Evolutionary conservation across 1,140 invertebrate species (phyloP).

Genomic region (Bombus consobrinus): DNA sequence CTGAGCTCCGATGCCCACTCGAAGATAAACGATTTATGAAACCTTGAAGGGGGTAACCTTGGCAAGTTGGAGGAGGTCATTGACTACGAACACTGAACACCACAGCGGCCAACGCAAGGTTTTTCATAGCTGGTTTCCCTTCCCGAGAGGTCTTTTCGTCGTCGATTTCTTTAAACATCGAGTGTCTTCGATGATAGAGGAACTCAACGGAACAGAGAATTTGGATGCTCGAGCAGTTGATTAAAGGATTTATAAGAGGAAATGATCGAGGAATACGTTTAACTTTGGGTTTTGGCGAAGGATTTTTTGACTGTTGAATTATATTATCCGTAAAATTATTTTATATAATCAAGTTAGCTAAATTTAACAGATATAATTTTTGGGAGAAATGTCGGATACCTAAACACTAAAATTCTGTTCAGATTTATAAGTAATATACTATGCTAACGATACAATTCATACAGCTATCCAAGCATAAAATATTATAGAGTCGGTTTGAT

Average conservation of each 20-base stretch:
- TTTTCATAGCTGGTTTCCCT: not conserved
- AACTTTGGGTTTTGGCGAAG: not conserved
- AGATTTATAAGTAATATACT: no score
- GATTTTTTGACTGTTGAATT: not conserved
- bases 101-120: conserved; percentile 1
- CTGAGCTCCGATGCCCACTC: not conserved
- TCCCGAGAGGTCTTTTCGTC: not conserved
- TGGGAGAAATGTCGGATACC: no score
- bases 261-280: not conserved
- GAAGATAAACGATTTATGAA: conserved; percentile 11
- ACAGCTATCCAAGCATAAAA: no score
- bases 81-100: not conserved
- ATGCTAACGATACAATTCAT: no score
- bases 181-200: not conserved
- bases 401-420: no score
- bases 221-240: not conserved
- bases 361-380: no score
- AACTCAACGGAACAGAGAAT: not conserved
- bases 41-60: not conserved
- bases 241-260: not conserved
- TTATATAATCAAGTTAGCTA: no score
- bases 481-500: no score
- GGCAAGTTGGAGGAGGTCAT: not conserved
- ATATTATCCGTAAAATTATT: no score
- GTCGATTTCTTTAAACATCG: conserved; percentile 8